Evolutionary conservation across 2,888 invertebrate species (phyloP), one percentile per base, ranked within the genome.

Genomic region (Drosophila antonietae): DNA sequence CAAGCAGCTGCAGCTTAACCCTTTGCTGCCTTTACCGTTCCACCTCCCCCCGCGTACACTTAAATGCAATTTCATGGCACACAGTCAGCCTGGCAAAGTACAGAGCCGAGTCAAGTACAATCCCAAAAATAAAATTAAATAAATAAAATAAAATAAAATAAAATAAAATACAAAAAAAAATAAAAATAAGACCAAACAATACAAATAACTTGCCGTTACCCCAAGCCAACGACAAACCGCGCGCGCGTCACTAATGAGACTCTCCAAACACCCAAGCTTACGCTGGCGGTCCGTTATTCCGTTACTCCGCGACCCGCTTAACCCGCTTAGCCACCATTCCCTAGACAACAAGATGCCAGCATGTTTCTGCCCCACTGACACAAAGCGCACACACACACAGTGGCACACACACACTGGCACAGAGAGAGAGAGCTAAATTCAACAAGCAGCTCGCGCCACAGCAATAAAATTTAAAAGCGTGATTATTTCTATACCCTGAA

Each of bases 401-500:
- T 59, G 35, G 55, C 60, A 31, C 55, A 8, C 55, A 12, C 37
- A 37, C 37, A 14, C 23, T 6, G 6, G 6, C 59, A 59, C 56
- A 52, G 49, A 47, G 64, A 59, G 33, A 39, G 15, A 39, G n/a
- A 71, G 73, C 63, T 8, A 57, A 61, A 79, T 64, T 78, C 88
- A 75, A 80, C 73, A 79, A 84, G 82, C 83, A 73, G 61, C 47
- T 65, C 72, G 79, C 65, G 66, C 69, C 64, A 62, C 57, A 69
- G 83, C 68, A 83, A 88, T 83, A 75, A 88, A 83, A 83, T 85
- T 85, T 85, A 80, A 83, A 75, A 88, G 82, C 86, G 86, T 85
- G 76, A 85, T 88, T 83, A 83, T 80, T 83, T 83, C 69, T 58
- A 76, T 68, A 65, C 60, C 61, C 58, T 44, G 53, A 55, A 62